phyloP scores from a whole-genome alignment of 1,140 invertebrate species.

The Eciton burchellii region DNA sequence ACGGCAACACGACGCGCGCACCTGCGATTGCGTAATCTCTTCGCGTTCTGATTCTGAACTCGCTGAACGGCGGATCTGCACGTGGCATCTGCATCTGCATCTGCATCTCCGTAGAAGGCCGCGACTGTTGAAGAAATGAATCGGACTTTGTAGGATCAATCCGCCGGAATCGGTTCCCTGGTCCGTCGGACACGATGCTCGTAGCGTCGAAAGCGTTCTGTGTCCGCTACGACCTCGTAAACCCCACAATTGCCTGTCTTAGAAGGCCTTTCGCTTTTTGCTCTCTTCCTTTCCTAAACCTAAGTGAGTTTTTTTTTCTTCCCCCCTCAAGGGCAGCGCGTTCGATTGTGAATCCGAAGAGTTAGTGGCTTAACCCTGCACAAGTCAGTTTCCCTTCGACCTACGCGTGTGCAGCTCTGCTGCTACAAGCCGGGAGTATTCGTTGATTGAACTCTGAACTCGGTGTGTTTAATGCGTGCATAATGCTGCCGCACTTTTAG shows the following conservation, averaged over 20 bases:
- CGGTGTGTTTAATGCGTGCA: background rate
- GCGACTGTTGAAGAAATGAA: too few species aligned
- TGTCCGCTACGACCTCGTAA: slow-evolving; percentile 77
- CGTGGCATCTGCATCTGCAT: background rate
- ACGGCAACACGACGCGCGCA: too few species aligned
- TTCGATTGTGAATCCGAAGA: slow-evolving; percentile 71
- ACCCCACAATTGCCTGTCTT: slow-evolving; percentile 79
- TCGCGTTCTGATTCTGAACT: background rate
- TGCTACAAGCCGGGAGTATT: background rate
- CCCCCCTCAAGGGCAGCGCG: slow-evolving; percentile 72
- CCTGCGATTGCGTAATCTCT: background rate
- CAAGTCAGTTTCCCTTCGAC: slow-evolving; percentile 79
- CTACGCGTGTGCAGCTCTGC: slow-evolving; percentile 64
- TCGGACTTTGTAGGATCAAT: slow-evolving; percentile 45
- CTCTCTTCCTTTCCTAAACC: slow-evolving; percentile 63
- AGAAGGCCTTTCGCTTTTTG: slow-evolving; percentile 73
- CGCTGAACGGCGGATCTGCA: slow-evolving; percentile 15
- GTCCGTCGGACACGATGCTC: slow-evolving; percentile 62
- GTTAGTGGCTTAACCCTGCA: slow-evolving; percentile 78
- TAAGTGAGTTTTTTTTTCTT: slow-evolving; percentile 68
- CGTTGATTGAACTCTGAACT: background rate
- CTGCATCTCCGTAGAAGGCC: background rate
- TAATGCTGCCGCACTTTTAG: background rate
- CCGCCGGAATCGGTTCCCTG: slow-evolving; percentile 57
- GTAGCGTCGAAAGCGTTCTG: slow-evolving; percentile 50